phyloP scores from a whole-genome alignment of 1,140 invertebrate species.

The Diachasmimorpha longicaudata region DNA sequence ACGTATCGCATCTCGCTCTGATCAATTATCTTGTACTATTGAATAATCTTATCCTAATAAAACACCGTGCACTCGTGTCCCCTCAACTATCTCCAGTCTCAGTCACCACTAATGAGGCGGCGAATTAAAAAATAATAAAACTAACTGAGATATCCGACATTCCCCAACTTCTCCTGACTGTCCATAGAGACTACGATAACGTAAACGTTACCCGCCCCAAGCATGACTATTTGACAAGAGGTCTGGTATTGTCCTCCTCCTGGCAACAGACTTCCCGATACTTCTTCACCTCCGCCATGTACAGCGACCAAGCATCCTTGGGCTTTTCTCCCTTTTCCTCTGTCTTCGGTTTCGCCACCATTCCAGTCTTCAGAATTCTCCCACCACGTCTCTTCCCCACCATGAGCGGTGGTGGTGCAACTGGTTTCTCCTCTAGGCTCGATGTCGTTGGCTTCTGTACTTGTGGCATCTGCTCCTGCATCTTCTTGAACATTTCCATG shows the following conservation, averaged over 20 bases:
- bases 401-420: conserved; percentile 68
- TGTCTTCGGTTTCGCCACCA: conserved; percentile 83
- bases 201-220: background rate
- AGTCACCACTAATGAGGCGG: background rate
- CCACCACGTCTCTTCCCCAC: conserved; percentile 86
- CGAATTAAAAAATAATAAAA: background rate
- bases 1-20: background rate
- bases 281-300: conserved; percentile 91
- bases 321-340: conserved; percentile 71
- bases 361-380: conserved; percentile 84
- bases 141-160: background rate
- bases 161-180: background rate
- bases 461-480: conserved; percentile 71
- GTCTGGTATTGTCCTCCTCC: conserved; percentile 88
- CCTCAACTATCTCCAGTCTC: background rate
- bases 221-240: conserved; percentile 82
- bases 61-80: background rate
- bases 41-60: background rate
- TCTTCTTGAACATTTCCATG: conserved; percentile 87
- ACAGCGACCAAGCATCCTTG: conserved; percentile 90
- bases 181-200: background rate
- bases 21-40: background rate
- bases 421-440: conserved; percentile 51
- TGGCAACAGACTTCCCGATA: conserved; percentile 91
- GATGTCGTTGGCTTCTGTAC: conserved; percentile 56